A percentile compares a stretch with the other conserved stretches of the same genome.
These are phyloP conservation scores for Takifugu bimaculatus DNA, from an alignment of 2,113 vertebrate genomes.

Conservation along the genomic window DNA sequence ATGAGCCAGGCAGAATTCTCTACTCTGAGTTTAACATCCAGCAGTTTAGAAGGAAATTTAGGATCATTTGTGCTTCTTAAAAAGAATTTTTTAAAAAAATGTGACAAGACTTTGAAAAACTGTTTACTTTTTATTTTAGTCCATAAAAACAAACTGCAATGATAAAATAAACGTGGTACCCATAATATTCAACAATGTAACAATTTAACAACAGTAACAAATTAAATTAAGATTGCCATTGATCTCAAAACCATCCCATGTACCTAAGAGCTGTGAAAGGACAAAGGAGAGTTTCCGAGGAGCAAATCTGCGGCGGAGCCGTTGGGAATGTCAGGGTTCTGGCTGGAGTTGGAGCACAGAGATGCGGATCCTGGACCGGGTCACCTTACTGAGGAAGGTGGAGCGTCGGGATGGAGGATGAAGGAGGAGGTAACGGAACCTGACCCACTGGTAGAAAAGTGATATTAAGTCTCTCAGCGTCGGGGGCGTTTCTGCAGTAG, in stretches of 20 bases:
- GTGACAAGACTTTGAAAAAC: slow-evolving; percentile 22
- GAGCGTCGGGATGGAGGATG: slow-evolving; percentile 12
- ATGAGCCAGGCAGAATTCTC: too few species aligned
- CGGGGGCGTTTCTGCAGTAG: slow-evolving; percentile 51
- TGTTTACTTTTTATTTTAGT: slow-evolving; percentile 66
- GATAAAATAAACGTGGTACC: slow-evolving; percentile 67
- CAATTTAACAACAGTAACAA: slow-evolving; percentile 63
- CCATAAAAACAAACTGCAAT: slow-evolving; percentile 69
- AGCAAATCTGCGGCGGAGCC: slow-evolving; percentile 31
- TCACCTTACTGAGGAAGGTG: slow-evolving; percentile 25
- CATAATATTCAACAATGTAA: slow-evolving; percentile 58
- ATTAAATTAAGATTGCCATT: slow-evolving; percentile 67
- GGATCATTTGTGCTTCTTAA: not conserved
- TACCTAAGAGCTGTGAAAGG: slow-evolving; percentile 45
- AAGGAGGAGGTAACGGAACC: slow-evolving; percentile 31
- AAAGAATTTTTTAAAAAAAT: not conserved
- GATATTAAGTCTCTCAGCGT: slow-evolving; percentile 37
- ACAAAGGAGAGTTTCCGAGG: slow-evolving; percentile 21
- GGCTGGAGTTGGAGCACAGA: slow-evolving; percentile 12
- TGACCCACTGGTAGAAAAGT: slow-evolving; percentile 42
- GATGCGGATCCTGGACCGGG: slow-evolving; percentile 39
- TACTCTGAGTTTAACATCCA: too few species aligned
- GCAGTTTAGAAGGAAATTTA: too few species aligned
- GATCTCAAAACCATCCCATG: slow-evolving; percentile 46
- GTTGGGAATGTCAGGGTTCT: slow-evolving; percentile 68